These are phyloP conservation scores for Pachymerium ferrugineum DNA, from an alignment of 2,888 invertebrate genomes.

Conservation along the genomic window DNA sequence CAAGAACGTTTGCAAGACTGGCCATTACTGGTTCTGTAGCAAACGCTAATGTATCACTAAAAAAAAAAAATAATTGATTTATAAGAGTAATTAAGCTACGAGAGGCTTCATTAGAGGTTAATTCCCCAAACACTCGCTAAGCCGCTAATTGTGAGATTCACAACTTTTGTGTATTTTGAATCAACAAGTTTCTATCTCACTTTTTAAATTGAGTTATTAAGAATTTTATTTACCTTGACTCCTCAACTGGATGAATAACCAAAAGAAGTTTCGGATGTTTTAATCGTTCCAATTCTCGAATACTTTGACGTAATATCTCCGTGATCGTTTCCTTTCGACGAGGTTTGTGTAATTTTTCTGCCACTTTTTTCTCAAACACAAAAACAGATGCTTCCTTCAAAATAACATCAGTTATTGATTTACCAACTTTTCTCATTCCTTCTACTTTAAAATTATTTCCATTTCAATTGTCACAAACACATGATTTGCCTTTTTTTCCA, in stretches of 20 bases:
- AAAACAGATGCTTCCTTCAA: constrained; percentile 87
- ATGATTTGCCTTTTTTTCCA: no score
- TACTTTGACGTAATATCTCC: constrained; percentile 73
- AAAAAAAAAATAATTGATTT: not conserved
- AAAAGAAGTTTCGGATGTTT: constrained; percentile 76
- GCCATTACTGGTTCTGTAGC: constrained; percentile 87
- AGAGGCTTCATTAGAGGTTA: not conserved
- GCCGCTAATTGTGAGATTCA: not conserved
- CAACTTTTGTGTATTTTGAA: not conserved
- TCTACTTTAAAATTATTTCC: no score
- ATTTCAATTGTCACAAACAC: no score
- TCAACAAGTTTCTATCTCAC: not conserved
- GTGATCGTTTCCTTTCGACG: constrained; percentile 86
- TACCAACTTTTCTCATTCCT: no score
- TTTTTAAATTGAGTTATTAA: not conserved
- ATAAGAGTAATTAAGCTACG: not conserved
- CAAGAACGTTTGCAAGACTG: constrained; percentile 81
- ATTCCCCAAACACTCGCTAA: not conserved
- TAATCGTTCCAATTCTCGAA: constrained; percentile 71
- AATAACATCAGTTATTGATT: no score
- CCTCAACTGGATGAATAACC: constrained; percentile 50
- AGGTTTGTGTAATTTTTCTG: constrained; percentile 87
- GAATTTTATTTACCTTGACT: constrained; percentile 45
- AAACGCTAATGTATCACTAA: constrained; percentile 76
- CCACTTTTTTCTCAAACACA: constrained; percentile 85